Evolutionary conservation across 2,888 invertebrate species (phyloP).

Genomic region (Gasteruption jaculator): DNA sequence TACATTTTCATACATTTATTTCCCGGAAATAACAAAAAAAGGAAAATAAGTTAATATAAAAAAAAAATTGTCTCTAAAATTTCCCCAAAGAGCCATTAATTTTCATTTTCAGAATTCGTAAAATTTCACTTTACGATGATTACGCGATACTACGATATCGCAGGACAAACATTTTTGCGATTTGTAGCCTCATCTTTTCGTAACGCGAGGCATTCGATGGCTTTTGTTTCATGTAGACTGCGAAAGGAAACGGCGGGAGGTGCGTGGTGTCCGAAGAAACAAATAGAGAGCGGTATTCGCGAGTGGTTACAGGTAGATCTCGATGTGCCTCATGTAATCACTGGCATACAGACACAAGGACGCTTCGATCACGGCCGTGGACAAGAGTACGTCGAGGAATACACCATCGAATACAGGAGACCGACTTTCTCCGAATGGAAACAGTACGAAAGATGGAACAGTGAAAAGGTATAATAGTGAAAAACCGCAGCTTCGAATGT

Average conservation of each 20-base stretch:
- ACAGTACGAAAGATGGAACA: conserved; percentile 63
- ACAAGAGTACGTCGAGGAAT: conserved; percentile 70
- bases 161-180: conserved; percentile 3
- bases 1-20: too few species aligned
- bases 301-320: conserved; percentile 69
- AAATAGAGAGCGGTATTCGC: conserved; percentile 60
- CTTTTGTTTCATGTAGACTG: conserved; percentile 54
- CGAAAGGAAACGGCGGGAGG: conserved; percentile 68
- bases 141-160: too few species aligned
- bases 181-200: not conserved
- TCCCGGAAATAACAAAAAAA: too few species aligned
- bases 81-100: too few species aligned
- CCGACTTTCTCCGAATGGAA: conserved; percentile 61
- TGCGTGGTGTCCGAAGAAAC: conserved; percentile 73
- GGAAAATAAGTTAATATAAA: too few species aligned
- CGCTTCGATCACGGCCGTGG: conserved; percentile 71
- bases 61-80: too few species aligned
- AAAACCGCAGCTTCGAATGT: too few species aligned
- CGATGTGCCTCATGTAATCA: conserved; percentile 60
- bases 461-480: conserved; percentile 67
- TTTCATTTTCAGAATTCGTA: too few species aligned
- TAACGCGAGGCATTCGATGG: not conserved
- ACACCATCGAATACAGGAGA: conserved; percentile 66
- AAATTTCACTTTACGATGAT: too few species aligned
- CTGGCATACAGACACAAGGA: conserved; percentile 74